phyloP scores from a whole-genome alignment of 2,888 invertebrate species.

The Ormyrus labotus region DNA sequence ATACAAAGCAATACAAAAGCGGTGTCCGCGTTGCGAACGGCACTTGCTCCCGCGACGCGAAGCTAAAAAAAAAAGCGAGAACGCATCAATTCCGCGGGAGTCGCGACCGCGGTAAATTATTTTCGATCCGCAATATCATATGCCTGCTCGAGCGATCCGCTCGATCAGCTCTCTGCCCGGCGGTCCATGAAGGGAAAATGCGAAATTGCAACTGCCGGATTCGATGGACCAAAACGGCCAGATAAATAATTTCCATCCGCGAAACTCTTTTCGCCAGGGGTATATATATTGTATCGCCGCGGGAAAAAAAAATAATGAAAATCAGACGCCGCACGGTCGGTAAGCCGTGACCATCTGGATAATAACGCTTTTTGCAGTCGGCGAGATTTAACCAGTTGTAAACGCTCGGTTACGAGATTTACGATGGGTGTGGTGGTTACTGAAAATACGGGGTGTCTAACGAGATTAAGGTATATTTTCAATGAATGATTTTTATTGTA shows the following conservation, averaged over 20 bases:
- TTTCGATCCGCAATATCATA: slow-evolving; percentile 48
- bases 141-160: slow-evolving; percentile 23
- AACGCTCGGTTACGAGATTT: no score
- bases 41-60: neutral
- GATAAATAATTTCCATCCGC: slow-evolving; percentile 45
- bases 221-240: slow-evolving; percentile 35
- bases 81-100: neutral
- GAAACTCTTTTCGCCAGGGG: slow-evolving; percentile 16
- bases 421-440: neutral
- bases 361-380: no score
- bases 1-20: no score
- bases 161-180: slow-evolving; percentile 32
- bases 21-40: neutral
- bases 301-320: no score
- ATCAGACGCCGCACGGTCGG: no score
- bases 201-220: slow-evolving; percentile 40
- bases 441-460: neutral
- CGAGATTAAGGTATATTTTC: no score
- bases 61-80: slow-evolving; percentile 5
- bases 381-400: no score
- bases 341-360: no score
- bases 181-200: slow-evolving; percentile 44
- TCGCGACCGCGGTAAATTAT: slow-evolving; percentile 35
- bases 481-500: no score
- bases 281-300: no score